Evolutionary conservation across 2,888 invertebrate genomes (phyloP).

Genomic region (Eilema depressum): DNA sequence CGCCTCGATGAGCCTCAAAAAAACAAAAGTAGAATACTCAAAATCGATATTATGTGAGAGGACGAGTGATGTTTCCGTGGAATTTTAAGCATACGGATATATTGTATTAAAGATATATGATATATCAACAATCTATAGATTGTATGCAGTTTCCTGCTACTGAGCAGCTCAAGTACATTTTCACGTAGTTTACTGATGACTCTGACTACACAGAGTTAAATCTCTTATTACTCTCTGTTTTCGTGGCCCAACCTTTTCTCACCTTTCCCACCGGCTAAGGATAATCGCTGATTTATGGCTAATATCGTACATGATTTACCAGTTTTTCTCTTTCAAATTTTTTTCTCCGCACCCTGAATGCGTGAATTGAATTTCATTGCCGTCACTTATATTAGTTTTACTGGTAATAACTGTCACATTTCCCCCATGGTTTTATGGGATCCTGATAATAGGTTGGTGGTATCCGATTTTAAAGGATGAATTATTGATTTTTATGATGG

Average conservation of each 20-base stretch:
- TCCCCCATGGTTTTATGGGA: constrained; percentile 21
- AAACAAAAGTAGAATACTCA: too few relatives aligned
- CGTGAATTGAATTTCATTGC: constrained; percentile 62
- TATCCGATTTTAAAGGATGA: not conserved
- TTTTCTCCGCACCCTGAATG: constrained; percentile 46
- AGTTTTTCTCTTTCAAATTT: constrained; percentile 59
- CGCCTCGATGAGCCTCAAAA: too few relatives aligned
- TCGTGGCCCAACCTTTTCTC: constrained; percentile 54
- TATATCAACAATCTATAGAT: too few relatives aligned
- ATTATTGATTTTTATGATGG: constrained; percentile 6
- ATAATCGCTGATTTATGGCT: constrained; percentile 75
- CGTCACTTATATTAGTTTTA: constrained; percentile 37
- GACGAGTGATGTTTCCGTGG: too few relatives aligned
- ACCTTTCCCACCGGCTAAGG: constrained; percentile 61
- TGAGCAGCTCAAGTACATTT: too few relatives aligned
- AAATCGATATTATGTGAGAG: too few relatives aligned
- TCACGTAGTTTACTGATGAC: too few relatives aligned
- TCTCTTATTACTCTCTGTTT: constrained; percentile 3
- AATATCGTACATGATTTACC: constrained; percentile 72
- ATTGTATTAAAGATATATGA: too few relatives aligned
- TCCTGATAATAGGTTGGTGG: constrained; percentile 8
- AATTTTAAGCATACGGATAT: too few relatives aligned
- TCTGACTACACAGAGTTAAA: too few relatives aligned
- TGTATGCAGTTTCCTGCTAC: too few relatives aligned
- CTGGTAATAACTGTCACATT: constrained; percentile 39